Conservation (phyloP, 1,140 invertebrate genomes). For the Cydia pomonella region DNA sequence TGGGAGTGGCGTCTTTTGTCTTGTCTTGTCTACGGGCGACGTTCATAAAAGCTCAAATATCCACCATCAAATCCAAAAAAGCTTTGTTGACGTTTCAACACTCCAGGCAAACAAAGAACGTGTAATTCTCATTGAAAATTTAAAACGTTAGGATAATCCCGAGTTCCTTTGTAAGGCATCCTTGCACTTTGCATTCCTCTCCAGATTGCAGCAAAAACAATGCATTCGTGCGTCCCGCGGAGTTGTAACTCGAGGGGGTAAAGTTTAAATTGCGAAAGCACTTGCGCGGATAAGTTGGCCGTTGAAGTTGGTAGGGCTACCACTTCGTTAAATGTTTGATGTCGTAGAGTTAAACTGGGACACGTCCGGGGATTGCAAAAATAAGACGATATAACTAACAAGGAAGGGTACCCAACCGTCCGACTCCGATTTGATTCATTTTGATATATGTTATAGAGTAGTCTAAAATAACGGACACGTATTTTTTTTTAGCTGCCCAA, state of each 20-base stretch:
- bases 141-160: slow-evolving; percentile 43
- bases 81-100: slow-evolving; percentile 8
- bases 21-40: no score
- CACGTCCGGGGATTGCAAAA: not conserved
- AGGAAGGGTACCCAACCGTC: no score
- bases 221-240: slow-evolving; percentile 19
- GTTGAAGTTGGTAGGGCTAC: slow-evolving; percentile 40
- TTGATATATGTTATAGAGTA: no score
- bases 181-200: slow-evolving; percentile 64
- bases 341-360: not conserved
- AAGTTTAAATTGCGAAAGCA: slow-evolving; percentile 57
- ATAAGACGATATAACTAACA: not conserved
- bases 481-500: no score
- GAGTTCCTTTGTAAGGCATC: slow-evolving; percentile 52
- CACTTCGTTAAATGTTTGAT: slow-evolving; percentile 11
- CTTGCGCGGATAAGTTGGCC: slow-evolving; percentile 39
- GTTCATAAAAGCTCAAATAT: not conserved
- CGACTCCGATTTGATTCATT: no score
- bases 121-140: slow-evolving; percentile 26
- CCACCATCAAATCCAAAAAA: slow-evolving; percentile 5
- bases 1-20: no score
- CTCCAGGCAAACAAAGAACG: not conserved
- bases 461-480: no score
- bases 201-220: slow-evolving; percentile 53
- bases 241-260: slow-evolving; percentile 42